These are phyloP conservation scores for Pyralis farinalis DNA, from an alignment of 2,888 invertebrate genomes.

Conservation along the genomic window DNA sequence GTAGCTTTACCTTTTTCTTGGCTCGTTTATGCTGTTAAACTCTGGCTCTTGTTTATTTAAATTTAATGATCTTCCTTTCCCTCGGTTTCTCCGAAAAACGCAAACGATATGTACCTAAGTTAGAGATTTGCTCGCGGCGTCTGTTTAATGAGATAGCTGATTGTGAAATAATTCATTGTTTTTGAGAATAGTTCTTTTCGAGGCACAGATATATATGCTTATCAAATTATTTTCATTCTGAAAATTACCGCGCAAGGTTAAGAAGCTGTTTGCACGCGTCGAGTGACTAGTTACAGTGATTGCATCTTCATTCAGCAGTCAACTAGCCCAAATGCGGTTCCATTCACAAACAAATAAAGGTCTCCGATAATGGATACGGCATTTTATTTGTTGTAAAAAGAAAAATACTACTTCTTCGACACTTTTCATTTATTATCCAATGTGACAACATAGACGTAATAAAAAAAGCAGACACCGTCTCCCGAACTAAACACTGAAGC, in stretches of 20 bases:
- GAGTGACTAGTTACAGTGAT: constrained; percentile 51
- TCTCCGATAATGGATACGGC: constrained; percentile 36
- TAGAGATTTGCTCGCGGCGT: constrained; percentile 1
- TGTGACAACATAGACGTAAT: no score
- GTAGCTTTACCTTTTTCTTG: no score
- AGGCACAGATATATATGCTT: no score
- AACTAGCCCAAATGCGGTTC: constrained; percentile 43
- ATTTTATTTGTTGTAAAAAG: constrained; percentile 10
- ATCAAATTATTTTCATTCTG: no score
- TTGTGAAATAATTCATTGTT: no score
- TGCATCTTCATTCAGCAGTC: constrained; percentile 64
- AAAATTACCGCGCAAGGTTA: constrained; percentile 27
- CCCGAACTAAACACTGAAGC: no score
- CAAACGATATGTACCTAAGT: constrained; percentile 2
- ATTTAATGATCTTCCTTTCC: constrained; percentile 4
- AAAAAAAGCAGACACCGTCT: no score
- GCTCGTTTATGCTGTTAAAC: background rate
- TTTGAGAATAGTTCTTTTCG: no score
- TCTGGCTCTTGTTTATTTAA: background rate
- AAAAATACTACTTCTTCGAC: background rate
- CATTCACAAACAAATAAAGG: constrained; percentile 16
- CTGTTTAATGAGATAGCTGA: background rate
- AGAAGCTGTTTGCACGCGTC: constrained; percentile 29
- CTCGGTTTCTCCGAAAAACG: background rate
- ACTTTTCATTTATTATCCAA: constrained; percentile 7